Conservation (phyloP, 2,888 invertebrate genomes). For the Machimus atricapillus region DNA sequence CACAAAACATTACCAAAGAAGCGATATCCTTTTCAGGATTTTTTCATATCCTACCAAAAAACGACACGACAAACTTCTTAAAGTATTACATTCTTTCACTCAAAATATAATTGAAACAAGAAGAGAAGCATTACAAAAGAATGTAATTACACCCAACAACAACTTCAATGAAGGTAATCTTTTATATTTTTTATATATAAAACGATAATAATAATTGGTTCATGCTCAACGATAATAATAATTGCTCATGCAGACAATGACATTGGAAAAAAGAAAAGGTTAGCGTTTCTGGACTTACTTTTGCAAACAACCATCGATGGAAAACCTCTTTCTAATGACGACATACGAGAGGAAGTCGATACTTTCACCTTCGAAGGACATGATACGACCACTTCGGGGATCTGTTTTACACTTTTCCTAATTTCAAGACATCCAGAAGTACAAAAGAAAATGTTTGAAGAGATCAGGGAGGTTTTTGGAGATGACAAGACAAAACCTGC, state of each 20-base stretch:
- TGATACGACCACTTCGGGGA: conserved; percentile 60
- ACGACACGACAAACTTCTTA: conserved; percentile 50
- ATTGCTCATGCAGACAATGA: not conserved
- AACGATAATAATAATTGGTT: not conserved
- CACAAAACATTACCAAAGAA: conserved; percentile 45
- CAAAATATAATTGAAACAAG: conserved; percentile 55
- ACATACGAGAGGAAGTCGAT: conserved; percentile 70
- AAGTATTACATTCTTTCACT: conserved; percentile 56
- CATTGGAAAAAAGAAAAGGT: conserved; percentile 64
- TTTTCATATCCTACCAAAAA: conserved; percentile 47
- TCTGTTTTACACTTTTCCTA: conserved; percentile 54
- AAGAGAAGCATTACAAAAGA: conserved; percentile 50
- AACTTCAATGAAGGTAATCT: not conserved
- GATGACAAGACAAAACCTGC: conserved; percentile 49
- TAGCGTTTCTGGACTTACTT: conserved; percentile 70
- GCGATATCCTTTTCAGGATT: conserved; percentile 51
- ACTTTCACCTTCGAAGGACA: conserved; percentile 71
- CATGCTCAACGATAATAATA: not conserved
- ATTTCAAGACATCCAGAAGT: conserved; percentile 54
- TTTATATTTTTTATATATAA: not conserved
- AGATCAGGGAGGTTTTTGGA: conserved; percentile 53
- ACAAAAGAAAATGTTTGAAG: conserved; percentile 53
- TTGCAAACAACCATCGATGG: conserved; percentile 66
- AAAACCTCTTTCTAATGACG: conserved; percentile 63
- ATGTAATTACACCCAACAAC: not conserved